These are phyloP conservation scores for Champsocephalus gunnari DNA, from an alignment of 2,797 vertebrate species.

Conservation along the genomic window DNA sequence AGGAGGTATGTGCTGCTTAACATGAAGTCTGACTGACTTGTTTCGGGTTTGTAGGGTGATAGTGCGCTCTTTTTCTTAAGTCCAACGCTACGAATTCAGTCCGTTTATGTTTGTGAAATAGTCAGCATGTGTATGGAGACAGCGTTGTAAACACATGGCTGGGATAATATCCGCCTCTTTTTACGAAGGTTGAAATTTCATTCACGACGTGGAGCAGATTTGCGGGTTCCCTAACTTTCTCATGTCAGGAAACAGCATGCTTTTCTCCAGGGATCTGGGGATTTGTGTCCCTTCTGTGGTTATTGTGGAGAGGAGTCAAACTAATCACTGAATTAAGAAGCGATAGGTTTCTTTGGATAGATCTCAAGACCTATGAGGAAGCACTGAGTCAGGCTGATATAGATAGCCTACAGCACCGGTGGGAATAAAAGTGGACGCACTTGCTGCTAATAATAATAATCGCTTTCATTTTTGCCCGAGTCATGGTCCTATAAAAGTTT, in stretches of 20 bases:
- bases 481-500: not conserved
- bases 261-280: not conserved
- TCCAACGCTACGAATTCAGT: not conserved
- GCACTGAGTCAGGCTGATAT: slow-evolving; percentile 33
- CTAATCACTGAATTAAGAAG: slow-evolving; percentile 1
- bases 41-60: slow-evolving; percentile 33
- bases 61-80: slow-evolving; percentile 16
- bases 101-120: not conserved
- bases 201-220: slow-evolving; percentile 29
- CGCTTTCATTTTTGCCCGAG: slow-evolving; percentile 18
- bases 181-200: slow-evolving; percentile 25
- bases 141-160: not conserved
- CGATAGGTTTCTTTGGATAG: not conserved
- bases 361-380: slow-evolving; percentile 10
- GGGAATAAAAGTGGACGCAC: slow-evolving; percentile 53
- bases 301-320: not conserved
- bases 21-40: slow-evolving; percentile 52
- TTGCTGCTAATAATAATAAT: slow-evolving; percentile 22
- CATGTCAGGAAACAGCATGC: slow-evolving; percentile 18
- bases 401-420: slow-evolving; percentile 23
- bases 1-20: slow-evolving; percentile 79
- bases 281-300: not conserved
- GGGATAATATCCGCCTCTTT: slow-evolving; percentile 1
- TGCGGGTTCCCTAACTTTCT: slow-evolving; percentile 49
- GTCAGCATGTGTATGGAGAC: not conserved